Base-by-base conservation (phyloP, 2,888 invertebrate genomes). In the Plebejus melissa region DNA sequence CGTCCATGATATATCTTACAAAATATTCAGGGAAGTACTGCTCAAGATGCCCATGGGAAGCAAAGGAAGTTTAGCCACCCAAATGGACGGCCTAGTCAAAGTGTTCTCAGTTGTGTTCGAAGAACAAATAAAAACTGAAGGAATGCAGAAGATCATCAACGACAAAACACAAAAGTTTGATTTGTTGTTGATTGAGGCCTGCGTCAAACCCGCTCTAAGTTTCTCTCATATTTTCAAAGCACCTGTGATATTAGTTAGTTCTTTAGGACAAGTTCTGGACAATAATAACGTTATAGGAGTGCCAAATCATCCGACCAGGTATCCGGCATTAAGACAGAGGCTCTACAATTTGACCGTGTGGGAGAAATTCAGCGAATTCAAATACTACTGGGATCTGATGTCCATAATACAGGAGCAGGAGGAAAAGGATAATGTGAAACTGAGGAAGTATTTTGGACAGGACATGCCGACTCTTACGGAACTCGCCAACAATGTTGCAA, bases 1-100 rank as follows among this genome's bases (percentile, higher is more conserved):
- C 76, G 76, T 86, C 0, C 84, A 84, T 28, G 81, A 86, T 32
- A 32, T 83, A 54, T 85, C 88, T 0, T 89, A 92, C 74, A 79
- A n/a, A 60, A 4, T 32, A 69, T 1, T 74, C 50, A 58, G 69
- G 11, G 57, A 57, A 28, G 41, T 75, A 74, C 38, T 54, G 36
- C 46, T 57, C 41, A 65, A 76, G 54, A 69, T 74, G 54, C 50
- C 74, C 50, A 74, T 74, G 46, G 58, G 65, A n/a, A 74, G 32
- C 22, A 58, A 54, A 72, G n/a, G 32, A 5, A 70, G 9, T 74
- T 80, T 60, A 77, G 80, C 38, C 22, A 81, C 1, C 60, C 77
- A 4, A 58, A 76, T 1, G 7, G 72, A 13, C 13, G 75, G 0
- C 5, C 75, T 0, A 38, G 32, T 71, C 7, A 11, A 72, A 13